phyloP scores from a whole-genome alignment of 1,140 invertebrate species.

The Anastrepha ludens region DNA sequence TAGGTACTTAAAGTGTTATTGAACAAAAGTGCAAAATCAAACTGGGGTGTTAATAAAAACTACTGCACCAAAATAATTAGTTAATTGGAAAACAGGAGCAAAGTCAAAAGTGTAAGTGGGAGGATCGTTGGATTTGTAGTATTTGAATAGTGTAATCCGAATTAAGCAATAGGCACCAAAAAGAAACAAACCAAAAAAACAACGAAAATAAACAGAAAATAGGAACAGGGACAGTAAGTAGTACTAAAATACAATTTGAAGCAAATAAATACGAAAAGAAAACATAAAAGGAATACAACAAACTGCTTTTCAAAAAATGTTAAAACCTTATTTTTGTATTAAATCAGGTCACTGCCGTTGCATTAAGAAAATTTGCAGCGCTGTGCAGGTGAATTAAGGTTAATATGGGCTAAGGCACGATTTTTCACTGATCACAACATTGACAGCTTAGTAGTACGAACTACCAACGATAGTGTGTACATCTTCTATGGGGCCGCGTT shows the following conservation, averaged over 20 bases:
- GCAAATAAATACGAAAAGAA: not conserved
- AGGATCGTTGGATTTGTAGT: not conserved
- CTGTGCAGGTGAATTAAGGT: conserved; percentile 22
- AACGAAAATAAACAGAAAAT: not conserved
- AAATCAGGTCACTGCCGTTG: conserved; percentile 32
- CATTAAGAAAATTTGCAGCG: conserved; percentile 9
- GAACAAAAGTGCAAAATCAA: conserved; percentile 18
- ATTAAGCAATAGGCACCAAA: not conserved
- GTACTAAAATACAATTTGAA: not conserved
- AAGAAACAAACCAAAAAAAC: not conserved
- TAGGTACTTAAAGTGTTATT: too few relatives aligned
- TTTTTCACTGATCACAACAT: conserved; percentile 30
- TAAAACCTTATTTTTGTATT: conserved; percentile 44
- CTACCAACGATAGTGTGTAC: not conserved
- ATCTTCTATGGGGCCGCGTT: not conserved
- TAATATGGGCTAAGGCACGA: conserved; percentile 14
- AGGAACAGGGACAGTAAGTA: not conserved
- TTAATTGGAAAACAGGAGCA: not conserved
- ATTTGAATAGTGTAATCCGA: not conserved
- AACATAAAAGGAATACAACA: conserved; percentile 32
- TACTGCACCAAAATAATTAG: not conserved
- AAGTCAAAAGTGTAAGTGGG: not conserved
- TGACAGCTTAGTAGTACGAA: conserved; percentile 2
- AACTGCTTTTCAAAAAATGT: conserved; percentile 9
- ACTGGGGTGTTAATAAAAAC: not conserved